These are phyloP conservation scores for Drosophila asahinai DNA, from an alignment of 1,140 invertebrate genomes.

Conservation along the genomic window DNA sequence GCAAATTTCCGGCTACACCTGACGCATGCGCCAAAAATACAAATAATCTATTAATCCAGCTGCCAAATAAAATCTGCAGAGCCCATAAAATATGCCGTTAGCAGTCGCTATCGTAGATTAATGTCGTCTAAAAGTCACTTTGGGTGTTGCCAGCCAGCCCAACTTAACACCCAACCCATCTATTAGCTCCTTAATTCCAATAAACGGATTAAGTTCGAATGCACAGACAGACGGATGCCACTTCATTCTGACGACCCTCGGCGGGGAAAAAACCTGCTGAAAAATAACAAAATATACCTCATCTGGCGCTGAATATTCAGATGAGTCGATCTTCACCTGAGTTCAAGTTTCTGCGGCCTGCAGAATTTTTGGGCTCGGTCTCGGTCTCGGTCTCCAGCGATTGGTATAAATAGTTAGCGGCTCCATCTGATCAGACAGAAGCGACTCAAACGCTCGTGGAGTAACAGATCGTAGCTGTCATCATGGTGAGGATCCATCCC, in stretches of 20 bases:
- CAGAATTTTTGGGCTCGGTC: conserved; percentile 35
- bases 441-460: conserved; percentile 59
- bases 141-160: conserved; percentile 7
- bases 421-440: conserved; percentile 51
- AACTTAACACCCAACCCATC: background rate
- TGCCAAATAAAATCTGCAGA: conserved; percentile 23
- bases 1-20: conserved; percentile 61
- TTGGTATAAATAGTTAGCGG: conserved; percentile 63
- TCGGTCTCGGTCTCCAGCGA: conserved; percentile 16
- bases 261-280: conserved; percentile 11
- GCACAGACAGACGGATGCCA: conserved; percentile 16
- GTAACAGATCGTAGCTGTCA: conserved; percentile 50
- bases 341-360: conserved; percentile 39
- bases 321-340: conserved; percentile 31
- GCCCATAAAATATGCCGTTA: conserved; percentile 38
- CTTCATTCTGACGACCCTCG: conserved; percentile 49
- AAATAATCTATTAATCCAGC: conserved; percentile 15
- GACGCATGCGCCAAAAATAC: conserved; percentile 24
- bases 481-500: conserved; percentile 54
- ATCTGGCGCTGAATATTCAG: conserved; percentile 49
- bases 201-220: conserved; percentile 37
- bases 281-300: conserved; percentile 17
- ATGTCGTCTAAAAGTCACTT: conserved; percentile 35
- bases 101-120: conserved; percentile 27
- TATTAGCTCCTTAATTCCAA: conserved; percentile 20